Evolutionary conservation across 2,113 vertebrate species (phyloP).

Genomic region (Nannobrachium achirus): DNA sequence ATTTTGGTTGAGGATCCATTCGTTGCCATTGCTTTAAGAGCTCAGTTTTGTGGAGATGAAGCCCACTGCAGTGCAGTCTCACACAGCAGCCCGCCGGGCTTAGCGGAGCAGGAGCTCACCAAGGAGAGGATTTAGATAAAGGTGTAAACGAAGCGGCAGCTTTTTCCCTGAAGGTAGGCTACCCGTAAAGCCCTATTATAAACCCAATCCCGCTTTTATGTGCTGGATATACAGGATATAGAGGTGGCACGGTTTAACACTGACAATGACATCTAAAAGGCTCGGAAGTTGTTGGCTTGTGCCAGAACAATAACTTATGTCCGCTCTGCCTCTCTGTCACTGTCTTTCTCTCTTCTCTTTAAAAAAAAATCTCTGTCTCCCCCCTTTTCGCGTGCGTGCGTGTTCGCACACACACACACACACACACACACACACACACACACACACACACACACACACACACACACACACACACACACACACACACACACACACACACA

Average conservation of each 20-base stretch:
- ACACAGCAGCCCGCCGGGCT: constrained; percentile 53
- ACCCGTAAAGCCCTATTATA: constrained; percentile 51
- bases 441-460: neutral
- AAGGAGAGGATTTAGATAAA: constrained; percentile 72
- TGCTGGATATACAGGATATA: neutral
- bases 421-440: neutral
- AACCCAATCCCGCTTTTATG: constrained; percentile 40
- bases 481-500: too few species aligned
- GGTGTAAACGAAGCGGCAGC: constrained; percentile 65
- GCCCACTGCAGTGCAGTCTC: constrained; percentile 77
- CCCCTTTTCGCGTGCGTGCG: neutral
- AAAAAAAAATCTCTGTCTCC: too few species aligned
- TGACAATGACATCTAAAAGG: too few species aligned
- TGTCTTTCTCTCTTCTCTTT: constrained; percentile 3
- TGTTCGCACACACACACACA: neutral
- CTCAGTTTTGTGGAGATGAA: constrained; percentile 50
- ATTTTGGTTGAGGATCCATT: constrained; percentile 42
- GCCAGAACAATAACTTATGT: constrained; percentile 38
- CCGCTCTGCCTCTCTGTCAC: neutral
- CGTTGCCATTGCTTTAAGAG: constrained; percentile 26
- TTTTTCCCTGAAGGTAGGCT: constrained; percentile 49
- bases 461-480: constrained; percentile 16
- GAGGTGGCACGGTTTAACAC: constrained; percentile 21
- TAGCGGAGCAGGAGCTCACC: constrained; percentile 55
- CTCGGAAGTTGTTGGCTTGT: constrained; percentile 21